Evolutionary conservation across 2,888 invertebrate species (phyloP), one percentile per base, ranked within the genome.

Genomic region (Thumatha senex): DNA sequence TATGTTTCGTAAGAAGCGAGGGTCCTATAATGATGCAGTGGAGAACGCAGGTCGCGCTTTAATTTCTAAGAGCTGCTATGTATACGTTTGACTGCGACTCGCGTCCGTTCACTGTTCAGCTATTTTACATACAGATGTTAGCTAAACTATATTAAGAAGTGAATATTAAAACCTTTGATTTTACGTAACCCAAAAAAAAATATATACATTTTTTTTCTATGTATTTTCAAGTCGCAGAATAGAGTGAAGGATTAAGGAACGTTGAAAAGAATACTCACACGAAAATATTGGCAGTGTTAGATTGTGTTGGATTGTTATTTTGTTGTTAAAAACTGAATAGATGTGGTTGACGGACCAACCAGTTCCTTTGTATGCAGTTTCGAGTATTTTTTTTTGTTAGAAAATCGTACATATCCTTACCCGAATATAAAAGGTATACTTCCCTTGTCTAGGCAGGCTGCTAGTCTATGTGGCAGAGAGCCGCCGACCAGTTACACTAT

Each of bases 51-150:
- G 65, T 76, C 70, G 75, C 58, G 46, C 56, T 42, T 59, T 65
- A 46, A 58, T 63, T 64, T 61, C 24, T 60, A 56, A 55, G 63
- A 56, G 60, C 62, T 61, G 57, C 57, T 58, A 64, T 66, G 72
- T 65, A 65, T 67, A 63, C 61, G 63, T 63, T 66, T 65, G 70
- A 62, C 59, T 51, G 68, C 70, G 71, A 77, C 67, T 74, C 78
- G 18, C 18, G 18, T 54, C 62, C 67, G 79, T 82, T 83, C 80
- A 75, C 76, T 78, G 83, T 77, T 69, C 65, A 64, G 78, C 83
- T 90, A 90, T 91, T 90, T 90, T 90, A 88, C 86, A 89, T 88
- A 89, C 89, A 82, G 85, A 89, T 84, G 86, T 89, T 88, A 90
- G 89, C 84, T 83, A 84, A 56, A 57, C 77, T 83, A 81, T 83